Base-by-base conservation (phyloP, 2,797 vertebrate species). In the Percopsis omiscomaycus region DNA sequence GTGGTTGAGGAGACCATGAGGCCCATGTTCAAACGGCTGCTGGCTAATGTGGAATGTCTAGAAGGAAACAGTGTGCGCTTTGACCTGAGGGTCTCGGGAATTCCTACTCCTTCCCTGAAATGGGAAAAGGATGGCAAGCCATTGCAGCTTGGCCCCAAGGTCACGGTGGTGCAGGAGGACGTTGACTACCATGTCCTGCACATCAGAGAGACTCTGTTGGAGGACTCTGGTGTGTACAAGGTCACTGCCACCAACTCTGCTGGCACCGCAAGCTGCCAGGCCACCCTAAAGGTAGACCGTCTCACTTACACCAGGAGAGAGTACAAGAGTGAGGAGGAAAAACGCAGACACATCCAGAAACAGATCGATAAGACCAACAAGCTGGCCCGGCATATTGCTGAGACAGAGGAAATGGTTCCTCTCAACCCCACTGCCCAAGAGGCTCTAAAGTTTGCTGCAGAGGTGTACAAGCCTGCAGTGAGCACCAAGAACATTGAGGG, bases 21-120 rank as follows among this genome's bases (percentile, higher is more conserved):
- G 84, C 98, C 98, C 68, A 97, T 99, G 95, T 99, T 99, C 88
- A 99, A 98, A 90, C 95, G 98, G 49, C 86, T 99, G 32, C 86
- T 98, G 77, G 95, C 96, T 76, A 99, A 99, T 54, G 87, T 92
- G 61, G 98, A 99, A 12, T 98, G 97, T 74, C 90, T 92, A 22
- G 98, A 99, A 85, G 97, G 98, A 66, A 87, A 98, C 0, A 98
- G 91, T 16, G 83, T 98, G 75, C 93, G 87, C 82, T 99, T 99
- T 77, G 96, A 99, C 72, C 94, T 98, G 70, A 94, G 95, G 74
- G 95, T 99, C 65, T 96, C 96, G 69, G 98, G 97, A 81, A 92
- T 93, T 66, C 97, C 97, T 59, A 64, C 75, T 56, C 92, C 92
- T 15, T 89, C 85, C 0, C 62, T 99, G 64, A 95, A 94, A 87